Evolutionary conservation across 30 jellyfish, hydroid and myxozoan species (phyloP).

Genomic region (Clytia hemisphaerica): DNA sequence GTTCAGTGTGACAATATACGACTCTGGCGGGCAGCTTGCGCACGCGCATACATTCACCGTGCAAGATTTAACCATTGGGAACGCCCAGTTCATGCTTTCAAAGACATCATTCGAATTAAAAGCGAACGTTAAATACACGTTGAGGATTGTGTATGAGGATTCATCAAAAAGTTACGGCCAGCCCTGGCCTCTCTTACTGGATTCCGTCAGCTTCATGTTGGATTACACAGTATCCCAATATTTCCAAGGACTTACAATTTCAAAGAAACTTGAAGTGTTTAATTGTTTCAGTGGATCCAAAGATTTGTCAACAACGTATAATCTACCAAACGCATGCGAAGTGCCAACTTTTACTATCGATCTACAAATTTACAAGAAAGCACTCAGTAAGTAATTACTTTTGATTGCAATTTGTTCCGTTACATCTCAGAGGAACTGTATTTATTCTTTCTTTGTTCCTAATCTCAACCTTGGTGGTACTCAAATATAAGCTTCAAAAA

Average conservation of each 20-base stretch:
- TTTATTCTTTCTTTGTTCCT: no score
- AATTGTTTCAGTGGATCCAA: conserved; percentile 40
- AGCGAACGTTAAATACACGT: conserved; percentile 39
- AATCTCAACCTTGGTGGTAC: no score
- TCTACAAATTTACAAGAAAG: conserved; percentile 58
- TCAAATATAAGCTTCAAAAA: no score
- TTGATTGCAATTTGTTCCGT: no score
- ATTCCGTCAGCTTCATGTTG: conserved; percentile 58
- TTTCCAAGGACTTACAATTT: conserved; percentile 18
- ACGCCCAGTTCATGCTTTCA: conserved; percentile 48
- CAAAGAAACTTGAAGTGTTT: conserved; percentile 28
- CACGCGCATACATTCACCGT: conserved; percentile 22
- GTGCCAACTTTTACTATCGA: conserved; percentile 58
- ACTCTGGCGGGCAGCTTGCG: conserved; percentile 8
- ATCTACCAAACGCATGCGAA: conserved; percentile 49
- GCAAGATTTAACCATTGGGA: conserved; percentile 50
- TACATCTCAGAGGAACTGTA: no score
- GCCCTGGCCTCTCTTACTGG: conserved; percentile 88
- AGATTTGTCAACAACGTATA: conserved; percentile 31
- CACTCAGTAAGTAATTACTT: conserved; percentile 42
- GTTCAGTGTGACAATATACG: conserved; percentile 5
- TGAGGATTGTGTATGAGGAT: conserved; percentile 30
- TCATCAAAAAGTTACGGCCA: conserved; percentile 45
- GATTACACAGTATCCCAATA: conserved; percentile 49
- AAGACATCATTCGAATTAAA: conserved; percentile 20